These are phyloP conservation scores for Ectemnius continuus DNA, from an alignment of 2,888 invertebrate genomes.

Conservation along the genomic window DNA sequence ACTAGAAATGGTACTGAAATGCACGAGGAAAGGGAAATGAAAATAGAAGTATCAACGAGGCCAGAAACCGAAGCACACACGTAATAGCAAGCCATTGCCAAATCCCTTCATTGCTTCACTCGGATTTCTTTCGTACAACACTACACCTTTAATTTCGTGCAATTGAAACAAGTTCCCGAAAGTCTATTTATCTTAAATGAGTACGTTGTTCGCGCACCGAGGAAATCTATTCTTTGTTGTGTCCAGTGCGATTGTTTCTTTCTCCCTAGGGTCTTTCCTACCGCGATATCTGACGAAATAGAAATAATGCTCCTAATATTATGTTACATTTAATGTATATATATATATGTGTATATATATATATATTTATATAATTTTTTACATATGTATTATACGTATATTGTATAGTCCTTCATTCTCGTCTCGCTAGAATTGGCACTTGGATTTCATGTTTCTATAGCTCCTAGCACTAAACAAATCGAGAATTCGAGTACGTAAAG, in stretches of 20 bases:
- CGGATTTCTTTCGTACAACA: conserved; percentile 10
- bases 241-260: conserved; percentile 4
- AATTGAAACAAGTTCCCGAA: conserved; percentile 32
- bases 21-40: background rate
- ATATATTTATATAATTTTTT: conserved; percentile 16
- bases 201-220: conserved; percentile 13
- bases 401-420: conserved; percentile 64
- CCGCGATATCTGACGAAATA: conserved; percentile 39
- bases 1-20: too few relatives aligned
- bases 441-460: conserved; percentile 55
- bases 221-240: background rate
- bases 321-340: conserved; percentile 45
- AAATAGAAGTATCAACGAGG: conserved; percentile 21
- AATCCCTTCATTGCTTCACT: background rate
- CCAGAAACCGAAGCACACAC: too few relatives aligned
- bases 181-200: conserved; percentile 24
- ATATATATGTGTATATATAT: conserved; percentile 24
- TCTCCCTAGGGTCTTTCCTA: conserved; percentile 18
- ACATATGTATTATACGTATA: conserved; percentile 27
- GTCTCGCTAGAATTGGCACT: conserved; percentile 71
- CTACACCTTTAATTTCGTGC: too few relatives aligned
- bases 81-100: background rate
- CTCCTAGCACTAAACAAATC: conserved; percentile 19
- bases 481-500: conserved; percentile 21
- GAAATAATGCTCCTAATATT: conserved; percentile 53